A percentile compares a stretch with the other conserved stretches of the same genome.
phyloP scores from a whole-genome alignment of 2,797 vertebrate genomes.

The Eulemur coronatus region DNA sequence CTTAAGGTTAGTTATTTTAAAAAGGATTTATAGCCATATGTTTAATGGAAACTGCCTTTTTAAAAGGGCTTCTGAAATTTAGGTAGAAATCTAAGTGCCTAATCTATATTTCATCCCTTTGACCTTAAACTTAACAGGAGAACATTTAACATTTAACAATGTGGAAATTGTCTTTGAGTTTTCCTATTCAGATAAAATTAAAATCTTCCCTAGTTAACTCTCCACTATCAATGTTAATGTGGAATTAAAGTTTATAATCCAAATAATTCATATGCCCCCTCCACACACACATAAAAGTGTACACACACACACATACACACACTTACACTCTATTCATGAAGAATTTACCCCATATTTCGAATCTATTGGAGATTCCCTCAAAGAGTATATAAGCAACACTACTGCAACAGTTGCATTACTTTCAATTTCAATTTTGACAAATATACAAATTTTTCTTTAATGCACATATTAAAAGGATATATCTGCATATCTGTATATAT shows the following conservation, averaged over 20 bases:
- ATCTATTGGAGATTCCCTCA: not conserved
- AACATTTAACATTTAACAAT: conserved; percentile 25
- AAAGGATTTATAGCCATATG: conserved; percentile 5
- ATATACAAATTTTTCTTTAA: not conserved
- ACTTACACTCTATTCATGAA: not conserved
- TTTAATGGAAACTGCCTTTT: conserved; percentile 20
- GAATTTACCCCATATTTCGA: not conserved
- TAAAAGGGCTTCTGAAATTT: conserved; percentile 39
- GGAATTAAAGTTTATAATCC: not conserved
- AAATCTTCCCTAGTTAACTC: not conserved
- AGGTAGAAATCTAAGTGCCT: not conserved
- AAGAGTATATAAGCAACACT: not conserved
- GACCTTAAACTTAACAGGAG: conserved; percentile 44
- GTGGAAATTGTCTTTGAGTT: not conserved
- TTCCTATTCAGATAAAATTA: not conserved
- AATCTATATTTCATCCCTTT: conserved; percentile 48
- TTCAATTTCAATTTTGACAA: not conserved
- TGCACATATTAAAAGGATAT: not conserved
- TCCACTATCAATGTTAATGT: not conserved
- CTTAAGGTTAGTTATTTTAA: conserved; percentile 47
- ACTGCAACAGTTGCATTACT: not conserved
- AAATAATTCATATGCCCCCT: not conserved
- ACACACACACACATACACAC: not conserved
- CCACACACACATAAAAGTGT: not conserved
- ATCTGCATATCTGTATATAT: not conserved